Percentiles rank a stretch among this genome's conserved stretches.
phyloP scores from a whole-genome alignment of 2,113 vertebrate genomes.

The Pavo muticus region DNA sequence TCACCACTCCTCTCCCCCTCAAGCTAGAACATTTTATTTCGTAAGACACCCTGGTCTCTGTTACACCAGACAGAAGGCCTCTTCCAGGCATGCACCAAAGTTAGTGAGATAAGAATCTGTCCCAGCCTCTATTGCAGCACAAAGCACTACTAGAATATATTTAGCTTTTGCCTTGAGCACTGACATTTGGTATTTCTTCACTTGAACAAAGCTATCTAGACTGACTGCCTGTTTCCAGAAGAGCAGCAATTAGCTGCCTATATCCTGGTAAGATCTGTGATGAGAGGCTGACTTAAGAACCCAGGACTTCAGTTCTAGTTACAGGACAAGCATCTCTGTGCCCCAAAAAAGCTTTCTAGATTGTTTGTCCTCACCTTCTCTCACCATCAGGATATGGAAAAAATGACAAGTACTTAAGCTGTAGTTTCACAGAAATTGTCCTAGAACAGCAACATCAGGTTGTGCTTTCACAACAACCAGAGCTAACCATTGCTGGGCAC shows the following conservation, averaged over 20 bases:
- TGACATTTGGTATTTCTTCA: not conserved
- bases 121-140: not conserved
- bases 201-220: not conserved
- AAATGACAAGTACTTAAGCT: not conserved
- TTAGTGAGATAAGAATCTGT: not conserved
- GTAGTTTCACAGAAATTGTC: not conserved
- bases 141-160: not conserved
- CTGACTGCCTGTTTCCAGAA: not conserved
- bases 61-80: not conserved
- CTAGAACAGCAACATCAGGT: not conserved
- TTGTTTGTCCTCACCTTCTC: not conserved
- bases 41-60: not conserved
- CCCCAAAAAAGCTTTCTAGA: not conserved
- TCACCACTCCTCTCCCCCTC: not conserved
- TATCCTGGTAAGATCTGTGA: not conserved
- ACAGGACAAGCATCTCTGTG: not conserved
- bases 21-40: constrained; percentile 1
- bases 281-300: not conserved
- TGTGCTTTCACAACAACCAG: not conserved
- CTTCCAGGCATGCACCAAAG: not conserved
- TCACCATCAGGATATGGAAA: not conserved
- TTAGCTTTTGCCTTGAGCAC: not conserved
- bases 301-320: not conserved
- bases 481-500: not conserved
- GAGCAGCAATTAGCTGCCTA: not conserved